phyloP scores from a whole-genome alignment of 2,797 vertebrate genomes.

The Onychomys leucogaster region DNA sequence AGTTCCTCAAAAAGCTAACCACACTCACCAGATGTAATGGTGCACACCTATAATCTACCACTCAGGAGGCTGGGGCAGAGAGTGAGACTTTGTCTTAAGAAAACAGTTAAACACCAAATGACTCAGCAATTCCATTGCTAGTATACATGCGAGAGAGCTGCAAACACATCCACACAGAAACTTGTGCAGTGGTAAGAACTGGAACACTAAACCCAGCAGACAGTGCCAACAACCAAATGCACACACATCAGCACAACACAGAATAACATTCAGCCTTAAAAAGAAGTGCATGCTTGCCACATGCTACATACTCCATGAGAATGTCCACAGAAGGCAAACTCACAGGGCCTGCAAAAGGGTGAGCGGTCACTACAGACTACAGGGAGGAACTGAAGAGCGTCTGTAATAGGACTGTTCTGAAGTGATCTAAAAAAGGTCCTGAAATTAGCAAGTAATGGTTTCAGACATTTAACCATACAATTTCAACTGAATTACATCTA shows the following conservation, averaged over 20 bases:
- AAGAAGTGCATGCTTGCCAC: neutral
- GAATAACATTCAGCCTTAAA: neutral
- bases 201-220: neutral
- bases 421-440: slow-evolving; percentile 38
- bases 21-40: neutral
- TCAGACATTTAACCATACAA: slow-evolving; percentile 1
- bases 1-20: neutral
- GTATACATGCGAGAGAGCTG: neutral
- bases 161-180: slow-evolving; percentile 29
- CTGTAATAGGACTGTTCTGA: neutral
- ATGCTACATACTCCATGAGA: neutral
- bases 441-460: slow-evolving; percentile 51
- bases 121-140: neutral
- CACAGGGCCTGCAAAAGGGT: neutral
- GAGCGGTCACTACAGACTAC: neutral
- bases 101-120: neutral
- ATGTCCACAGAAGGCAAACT: neutral
- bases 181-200: neutral
- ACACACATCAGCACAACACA: neutral
- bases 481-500: slow-evolving; percentile 61
- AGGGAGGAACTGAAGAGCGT: neutral
- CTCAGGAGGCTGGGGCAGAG: neutral
- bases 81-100: neutral
- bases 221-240: neutral
- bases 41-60: neutral